Conservation (phyloP, 2,888 invertebrate genomes). For the Amiota mariae region DNA sequence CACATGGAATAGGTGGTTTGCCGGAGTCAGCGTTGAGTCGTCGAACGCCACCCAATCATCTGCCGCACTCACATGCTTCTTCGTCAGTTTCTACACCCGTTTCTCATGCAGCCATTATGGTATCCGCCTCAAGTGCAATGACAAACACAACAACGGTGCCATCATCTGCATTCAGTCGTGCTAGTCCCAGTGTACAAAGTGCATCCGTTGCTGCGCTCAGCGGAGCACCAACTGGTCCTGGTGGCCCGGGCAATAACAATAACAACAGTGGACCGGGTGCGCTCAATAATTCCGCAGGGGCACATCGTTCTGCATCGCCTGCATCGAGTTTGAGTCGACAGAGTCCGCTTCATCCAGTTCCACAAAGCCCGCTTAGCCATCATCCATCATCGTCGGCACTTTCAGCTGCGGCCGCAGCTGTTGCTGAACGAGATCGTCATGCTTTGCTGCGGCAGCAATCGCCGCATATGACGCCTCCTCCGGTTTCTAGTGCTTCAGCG, state of each 20-base stretch:
- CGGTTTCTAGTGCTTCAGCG: conserved; percentile 73
- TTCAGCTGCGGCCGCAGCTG: conserved; percentile 74
- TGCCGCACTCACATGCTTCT: conserved; percentile 68
- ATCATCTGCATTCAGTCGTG: conserved; percentile 73
- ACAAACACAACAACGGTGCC: conserved; percentile 69
- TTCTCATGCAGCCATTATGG: conserved; percentile 50
- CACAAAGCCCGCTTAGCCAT: conserved; percentile 73
- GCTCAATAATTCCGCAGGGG: conserved; percentile 59
- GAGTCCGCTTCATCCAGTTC: conserved; percentile 74
- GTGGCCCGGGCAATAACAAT: conserved; percentile 50
- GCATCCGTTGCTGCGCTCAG: conserved; percentile 52
- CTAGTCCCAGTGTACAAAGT: conserved; percentile 73
- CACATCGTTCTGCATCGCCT: conserved; percentile 72
- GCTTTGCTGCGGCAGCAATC: conserved; percentile 73
- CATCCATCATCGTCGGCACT: conserved; percentile 73
- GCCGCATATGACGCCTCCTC: conserved; percentile 74
- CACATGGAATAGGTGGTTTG: conserved; percentile 67
- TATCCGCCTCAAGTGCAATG: conserved; percentile 46
- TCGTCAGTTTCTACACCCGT: conserved; percentile 54
- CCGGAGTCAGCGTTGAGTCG: conserved; percentile 70
- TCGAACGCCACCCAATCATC: conserved; percentile 70
- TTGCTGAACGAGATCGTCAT: conserved; percentile 73
- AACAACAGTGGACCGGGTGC: conserved; percentile 53
- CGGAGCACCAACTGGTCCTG: conserved; percentile 36
- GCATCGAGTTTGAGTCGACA: conserved; percentile 71